A percentile compares a stretch with the other conserved stretches of the same genome.
These are phyloP conservation scores for Hypsopygia costalis DNA, from an alignment of 2,888 invertebrate species.

Conservation along the genomic window DNA sequence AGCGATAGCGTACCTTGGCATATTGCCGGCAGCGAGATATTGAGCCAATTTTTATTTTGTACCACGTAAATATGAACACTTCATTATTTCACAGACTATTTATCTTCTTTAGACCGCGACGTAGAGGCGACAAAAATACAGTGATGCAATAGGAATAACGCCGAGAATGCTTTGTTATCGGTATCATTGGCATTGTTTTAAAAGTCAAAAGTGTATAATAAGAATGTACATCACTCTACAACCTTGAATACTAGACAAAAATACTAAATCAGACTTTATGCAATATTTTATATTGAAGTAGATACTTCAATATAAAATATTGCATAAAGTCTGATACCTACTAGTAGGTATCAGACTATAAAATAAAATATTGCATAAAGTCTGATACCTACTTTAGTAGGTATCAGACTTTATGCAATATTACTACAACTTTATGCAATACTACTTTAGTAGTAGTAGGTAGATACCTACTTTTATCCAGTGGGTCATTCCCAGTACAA, in stretches of 20 bases:
- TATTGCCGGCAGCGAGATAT: constrained; percentile 39
- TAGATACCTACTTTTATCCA: too few relatives aligned
- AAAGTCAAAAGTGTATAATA: too few relatives aligned
- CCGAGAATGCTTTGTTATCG: constrained; percentile 10
- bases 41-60: constrained; percentile 37
- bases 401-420: too few relatives aligned
- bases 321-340: background rate
- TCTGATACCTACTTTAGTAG: too few relatives aligned
- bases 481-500: too few relatives aligned
- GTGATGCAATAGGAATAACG: constrained; percentile 9
- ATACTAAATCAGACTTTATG: background rate
- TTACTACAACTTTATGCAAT: too few relatives aligned
- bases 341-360: too few relatives aligned
- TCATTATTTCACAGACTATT: constrained; percentile 41
- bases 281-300: background rate
- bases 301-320: background rate
- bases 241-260: background rate
- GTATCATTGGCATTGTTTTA: constrained; percentile 12
- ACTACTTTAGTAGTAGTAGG: too few relatives aligned
- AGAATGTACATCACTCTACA: background rate
- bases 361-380: background rate
- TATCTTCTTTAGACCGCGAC: constrained; percentile 45
- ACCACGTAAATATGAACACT: constrained; percentile 40
- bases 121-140: constrained; percentile 24
- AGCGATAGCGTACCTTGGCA: constrained; percentile 49